Conservation (phyloP, 1,140 invertebrate genomes). For the Chrysopa pallens region DNA sequence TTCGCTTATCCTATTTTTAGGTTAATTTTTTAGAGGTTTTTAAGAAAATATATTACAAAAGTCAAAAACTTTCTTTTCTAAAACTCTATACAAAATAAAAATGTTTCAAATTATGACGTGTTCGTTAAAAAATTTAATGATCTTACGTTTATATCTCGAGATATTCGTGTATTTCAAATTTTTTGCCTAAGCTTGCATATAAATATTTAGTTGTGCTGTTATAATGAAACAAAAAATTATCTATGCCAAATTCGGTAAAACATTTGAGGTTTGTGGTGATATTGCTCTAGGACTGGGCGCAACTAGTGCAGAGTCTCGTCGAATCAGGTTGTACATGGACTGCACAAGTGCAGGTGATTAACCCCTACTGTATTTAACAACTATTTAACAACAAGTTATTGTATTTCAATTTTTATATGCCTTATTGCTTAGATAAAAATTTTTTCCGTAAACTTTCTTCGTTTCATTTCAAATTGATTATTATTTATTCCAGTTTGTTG, state of each 20-base stretch:
- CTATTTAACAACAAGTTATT: not conserved
- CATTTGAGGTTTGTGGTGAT: slow-evolving; percentile 1
- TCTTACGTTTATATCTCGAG: too few relatives aligned
- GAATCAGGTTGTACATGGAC: slow-evolving; percentile 57
- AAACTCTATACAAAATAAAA: too few relatives aligned
- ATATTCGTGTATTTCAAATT: too few relatives aligned
- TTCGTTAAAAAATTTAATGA: too few relatives aligned
- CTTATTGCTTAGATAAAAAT: not conserved
- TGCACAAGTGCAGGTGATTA: slow-evolving; percentile 54
- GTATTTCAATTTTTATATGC: not conserved
- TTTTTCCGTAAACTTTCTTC: not conserved
- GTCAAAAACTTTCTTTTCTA: too few relatives aligned
- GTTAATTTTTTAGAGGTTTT: too few relatives aligned
- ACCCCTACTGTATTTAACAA: slow-evolving; percentile 11
- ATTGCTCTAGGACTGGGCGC: slow-evolving; percentile 47
- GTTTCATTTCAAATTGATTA: not conserved
- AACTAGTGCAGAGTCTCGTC: slow-evolving; percentile 60
- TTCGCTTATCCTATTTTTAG: too few relatives aligned
- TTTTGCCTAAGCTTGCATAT: not conserved
- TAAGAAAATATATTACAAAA: too few relatives aligned
- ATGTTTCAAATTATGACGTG: too few relatives aligned
- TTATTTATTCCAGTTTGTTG: slow-evolving; percentile 1
- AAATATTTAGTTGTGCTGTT: slow-evolving; percentile 11
- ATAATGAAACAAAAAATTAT: slow-evolving; percentile 9
- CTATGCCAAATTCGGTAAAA: not conserved